phyloP scores from a whole-genome alignment of 2,888 invertebrate genomes.

The Antheraea assamensis region DNA sequence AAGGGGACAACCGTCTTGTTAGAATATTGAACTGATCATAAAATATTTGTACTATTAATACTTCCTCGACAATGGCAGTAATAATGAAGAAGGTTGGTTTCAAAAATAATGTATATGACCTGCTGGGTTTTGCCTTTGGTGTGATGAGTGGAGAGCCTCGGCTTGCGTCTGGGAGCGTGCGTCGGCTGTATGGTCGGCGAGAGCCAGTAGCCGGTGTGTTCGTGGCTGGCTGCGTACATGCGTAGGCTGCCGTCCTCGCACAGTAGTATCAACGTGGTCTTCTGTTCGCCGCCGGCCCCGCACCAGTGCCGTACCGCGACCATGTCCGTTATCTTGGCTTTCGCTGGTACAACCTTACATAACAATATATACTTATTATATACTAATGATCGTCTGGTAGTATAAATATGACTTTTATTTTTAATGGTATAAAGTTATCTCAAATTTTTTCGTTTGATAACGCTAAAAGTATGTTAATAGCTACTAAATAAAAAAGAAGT shows the following conservation, averaged over 20 bases:
- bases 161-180: constrained; percentile 66
- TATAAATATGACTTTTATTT: no score
- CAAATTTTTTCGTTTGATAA: no score
- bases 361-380: no score
- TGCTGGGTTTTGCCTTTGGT: constrained; percentile 65
- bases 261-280: constrained; percentile 94
- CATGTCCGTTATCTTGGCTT: constrained; percentile 98
- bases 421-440: no score
- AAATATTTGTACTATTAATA: no score
- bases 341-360: constrained; percentile 86
- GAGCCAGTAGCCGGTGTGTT: constrained; percentile 87
- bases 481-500: no score
- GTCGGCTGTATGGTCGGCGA: constrained; percentile 82
- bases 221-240: constrained; percentile 95
- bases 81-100: not conserved
- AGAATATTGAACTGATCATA: no score
- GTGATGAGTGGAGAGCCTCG: constrained; percentile 55
- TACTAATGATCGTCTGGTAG: no score
- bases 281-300: constrained; percentile 89
- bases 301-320: constrained; percentile 95
- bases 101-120: constrained; percentile 39
- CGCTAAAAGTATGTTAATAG: no score
- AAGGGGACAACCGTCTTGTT: no score
- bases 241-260: constrained; percentile 98
- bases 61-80: no score